A percentile compares a stretch with the other conserved stretches of the same genome.
phyloP scores from a whole-genome alignment of 2,888 invertebrate genomes.

The Protodeltote pygarga region DNA sequence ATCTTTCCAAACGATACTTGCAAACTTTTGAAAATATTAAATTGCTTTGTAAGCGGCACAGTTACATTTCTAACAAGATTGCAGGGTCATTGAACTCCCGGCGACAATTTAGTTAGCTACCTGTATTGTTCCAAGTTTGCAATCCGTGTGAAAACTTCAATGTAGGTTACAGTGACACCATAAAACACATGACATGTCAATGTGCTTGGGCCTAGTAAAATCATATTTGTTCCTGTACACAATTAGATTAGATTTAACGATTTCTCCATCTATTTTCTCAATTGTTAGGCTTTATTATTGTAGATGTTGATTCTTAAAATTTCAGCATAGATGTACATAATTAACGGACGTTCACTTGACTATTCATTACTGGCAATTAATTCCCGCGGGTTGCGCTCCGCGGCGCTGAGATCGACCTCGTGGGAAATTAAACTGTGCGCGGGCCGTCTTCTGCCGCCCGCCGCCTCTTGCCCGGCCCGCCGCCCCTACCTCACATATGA shows the following conservation, averaged over 20 bases:
- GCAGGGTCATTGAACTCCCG: constrained; percentile 67
- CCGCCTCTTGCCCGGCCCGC: constrained; percentile 62
- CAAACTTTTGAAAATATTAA: constrained; percentile 36
- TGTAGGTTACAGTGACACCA: constrained; percentile 61
- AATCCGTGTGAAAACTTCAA: constrained; percentile 79
- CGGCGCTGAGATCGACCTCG: constrained; percentile 86
- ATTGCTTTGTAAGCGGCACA: constrained; percentile 47
- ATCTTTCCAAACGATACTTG: constrained; percentile 29
- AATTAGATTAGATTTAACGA: neutral
- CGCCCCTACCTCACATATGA: constrained; percentile 77
- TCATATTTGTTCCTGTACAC: too few relatives aligned
- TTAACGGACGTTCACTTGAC: constrained; percentile 85
- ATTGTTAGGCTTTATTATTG: too few relatives aligned
- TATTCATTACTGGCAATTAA: constrained; percentile 87
- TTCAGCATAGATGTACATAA: constrained; percentile 72
- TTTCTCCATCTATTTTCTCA: too few relatives aligned
- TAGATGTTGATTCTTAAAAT: constrained; percentile 43
- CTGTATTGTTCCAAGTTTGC: constrained; percentile 73
- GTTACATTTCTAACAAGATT: constrained; percentile 49
- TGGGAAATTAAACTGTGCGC: constrained; percentile 87
- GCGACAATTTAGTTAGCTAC: constrained; percentile 62
- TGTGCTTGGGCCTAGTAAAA: constrained; percentile 42
- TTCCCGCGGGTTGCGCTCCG: constrained; percentile 85
- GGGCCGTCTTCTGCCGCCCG: constrained; percentile 82
- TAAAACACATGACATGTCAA: constrained; percentile 48